phyloP scores from a whole-genome alignment of 2,888 invertebrate species.

The Dioctria linearis region DNA sequence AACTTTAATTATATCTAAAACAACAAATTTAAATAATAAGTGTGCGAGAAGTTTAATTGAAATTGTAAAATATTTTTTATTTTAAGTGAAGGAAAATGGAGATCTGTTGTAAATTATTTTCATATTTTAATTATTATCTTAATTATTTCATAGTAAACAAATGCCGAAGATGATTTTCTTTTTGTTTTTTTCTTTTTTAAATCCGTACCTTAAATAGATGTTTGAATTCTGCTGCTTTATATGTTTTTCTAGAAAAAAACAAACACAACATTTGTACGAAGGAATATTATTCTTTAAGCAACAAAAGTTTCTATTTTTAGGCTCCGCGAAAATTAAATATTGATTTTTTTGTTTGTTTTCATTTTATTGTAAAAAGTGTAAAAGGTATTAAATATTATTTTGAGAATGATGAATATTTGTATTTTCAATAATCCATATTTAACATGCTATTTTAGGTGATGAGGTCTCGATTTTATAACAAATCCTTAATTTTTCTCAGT shows the following conservation, averaged over 20 bases:
- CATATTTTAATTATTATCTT: conserved; percentile 9
- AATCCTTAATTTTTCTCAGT: too few species aligned
- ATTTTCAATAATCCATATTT: neutral
- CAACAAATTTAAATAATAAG: conserved; percentile 32
- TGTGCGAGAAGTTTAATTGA: conserved; percentile 23
- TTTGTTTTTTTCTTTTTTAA: conserved; percentile 15
- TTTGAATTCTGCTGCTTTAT: conserved; percentile 13
- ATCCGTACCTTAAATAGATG: conserved; percentile 28
- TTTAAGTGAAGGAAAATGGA: conserved; percentile 46
- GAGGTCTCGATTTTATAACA: too few species aligned
- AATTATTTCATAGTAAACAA: conserved; percentile 43
- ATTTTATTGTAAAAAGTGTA: conserved; percentile 53
- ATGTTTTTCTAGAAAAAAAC: neutral
- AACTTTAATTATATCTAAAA: conserved; percentile 36
- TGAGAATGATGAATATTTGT: conserved; percentile 19
- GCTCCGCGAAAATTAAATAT: neutral
- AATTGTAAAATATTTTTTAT: conserved; percentile 35
- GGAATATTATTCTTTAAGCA: neutral
- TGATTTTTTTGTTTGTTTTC: conserved; percentile 6
- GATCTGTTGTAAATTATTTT: conserved; percentile 43
- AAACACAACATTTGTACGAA: neutral
- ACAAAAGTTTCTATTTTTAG: conserved; percentile 7
- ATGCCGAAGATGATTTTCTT: conserved; percentile 40
- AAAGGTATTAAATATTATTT: conserved; percentile 55
- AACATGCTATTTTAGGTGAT: too few species aligned